Conservation (phyloP, 2,113 vertebrate species). For the Vimba vimba region DNA sequence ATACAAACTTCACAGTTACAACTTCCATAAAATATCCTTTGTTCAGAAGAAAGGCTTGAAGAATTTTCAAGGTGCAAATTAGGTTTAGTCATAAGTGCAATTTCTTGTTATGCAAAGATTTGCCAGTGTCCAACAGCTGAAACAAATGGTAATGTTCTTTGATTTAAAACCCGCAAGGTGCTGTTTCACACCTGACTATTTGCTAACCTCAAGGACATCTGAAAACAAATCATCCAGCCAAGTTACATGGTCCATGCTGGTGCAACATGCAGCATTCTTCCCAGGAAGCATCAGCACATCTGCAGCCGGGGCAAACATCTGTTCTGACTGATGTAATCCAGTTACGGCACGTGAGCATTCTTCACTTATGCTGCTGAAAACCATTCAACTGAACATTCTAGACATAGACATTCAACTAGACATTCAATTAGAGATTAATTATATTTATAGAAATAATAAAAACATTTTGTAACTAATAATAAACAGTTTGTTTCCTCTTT, state of each 20-base stretch:
- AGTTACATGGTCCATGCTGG: neutral
- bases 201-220: neutral
- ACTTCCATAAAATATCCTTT: neutral
- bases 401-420: neutral
- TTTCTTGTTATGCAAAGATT: neutral
- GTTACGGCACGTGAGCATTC: neutral
- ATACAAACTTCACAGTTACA: neutral
- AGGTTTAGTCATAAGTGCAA: neutral
- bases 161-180: neutral
- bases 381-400: neutral
- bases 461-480: constrained; percentile 1
- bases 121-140: constrained; percentile 14
- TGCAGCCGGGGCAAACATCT: constrained; percentile 54
- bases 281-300: constrained; percentile 54
- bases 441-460: neutral
- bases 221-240: neutral
- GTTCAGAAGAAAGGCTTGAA: neutral
- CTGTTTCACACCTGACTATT: constrained; percentile 25
- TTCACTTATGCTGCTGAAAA: constrained; percentile 9
- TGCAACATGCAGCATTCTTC: constrained; percentile 52
- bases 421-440: neutral
- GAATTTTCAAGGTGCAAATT: neutral
- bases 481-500: neutral
- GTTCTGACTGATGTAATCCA: constrained; percentile 42
- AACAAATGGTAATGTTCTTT: neutral